Evolutionary conservation across 2,888 invertebrate genomes (phyloP).

Genomic region (Drosophila kokeensis): DNA sequence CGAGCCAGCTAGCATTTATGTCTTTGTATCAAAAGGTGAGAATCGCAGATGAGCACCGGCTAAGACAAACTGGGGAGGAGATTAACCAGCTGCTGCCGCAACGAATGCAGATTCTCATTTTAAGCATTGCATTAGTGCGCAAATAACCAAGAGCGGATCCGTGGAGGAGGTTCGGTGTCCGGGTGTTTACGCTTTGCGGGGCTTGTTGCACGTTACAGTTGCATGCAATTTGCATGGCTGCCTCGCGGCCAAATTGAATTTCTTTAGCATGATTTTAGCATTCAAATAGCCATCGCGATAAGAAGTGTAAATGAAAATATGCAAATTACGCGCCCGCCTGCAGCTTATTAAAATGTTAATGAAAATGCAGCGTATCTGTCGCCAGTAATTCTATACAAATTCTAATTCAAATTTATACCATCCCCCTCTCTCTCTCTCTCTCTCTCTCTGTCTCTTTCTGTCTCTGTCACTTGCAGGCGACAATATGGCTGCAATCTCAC

Average conservation of each 20-base stretch:
- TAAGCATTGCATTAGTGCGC: conserved; percentile 33
- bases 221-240: conserved; percentile 55
- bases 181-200: background rate
- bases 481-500: conserved; percentile 95
- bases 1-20: conserved; percentile 94
- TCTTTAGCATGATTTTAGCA: conserved; percentile 64
- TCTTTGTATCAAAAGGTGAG: conserved; percentile 96
- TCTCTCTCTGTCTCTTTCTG: conserved; percentile 12
- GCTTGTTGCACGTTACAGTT: conserved; percentile 45
- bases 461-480: conserved; percentile 87
- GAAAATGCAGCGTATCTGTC: conserved; percentile 50
- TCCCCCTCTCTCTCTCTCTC: conserved; percentile 28
- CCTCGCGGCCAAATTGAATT: conserved; percentile 64
- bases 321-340: conserved; percentile 65
- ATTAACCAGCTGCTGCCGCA: conserved; percentile 48
- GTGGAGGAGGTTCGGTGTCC: background rate
- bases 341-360: conserved; percentile 72
- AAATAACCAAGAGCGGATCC: conserved; percentile 17
- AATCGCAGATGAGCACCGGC: conserved; percentile 30
- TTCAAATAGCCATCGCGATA: conserved; percentile 72
- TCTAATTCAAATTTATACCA: conserved; percentile 55
- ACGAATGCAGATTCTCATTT: conserved; percentile 24
- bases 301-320: conserved; percentile 77
- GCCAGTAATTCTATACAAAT: conserved; percentile 42
- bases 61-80: conserved; percentile 13